Base-by-base conservation (phyloP, 2,797 vertebrate genomes). In the Acropternis orthonyx region DNA sequence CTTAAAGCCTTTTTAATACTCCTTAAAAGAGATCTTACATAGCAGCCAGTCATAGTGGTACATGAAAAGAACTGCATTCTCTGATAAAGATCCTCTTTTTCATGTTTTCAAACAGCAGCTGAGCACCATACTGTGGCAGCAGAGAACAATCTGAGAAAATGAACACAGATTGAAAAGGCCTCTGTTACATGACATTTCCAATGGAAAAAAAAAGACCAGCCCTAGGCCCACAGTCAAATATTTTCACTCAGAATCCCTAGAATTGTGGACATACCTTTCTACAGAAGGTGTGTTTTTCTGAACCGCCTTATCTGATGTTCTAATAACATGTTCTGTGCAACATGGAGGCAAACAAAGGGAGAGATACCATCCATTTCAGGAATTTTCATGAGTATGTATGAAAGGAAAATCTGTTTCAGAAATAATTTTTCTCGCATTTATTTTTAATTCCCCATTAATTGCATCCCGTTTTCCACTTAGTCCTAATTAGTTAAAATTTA, bases 111-210 rank as follows among this genome's bases (percentile, higher is more conserved):
- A 92, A 94, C 91, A 92, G 95, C 85, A 94, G 79, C 92, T 96
- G 89, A 97, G 87, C 82, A 96, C 95, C 95, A 94, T 97, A 91
- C 95, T 94, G 95, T 96, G 95, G 95, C 95, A 96, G 92, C 88
- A 96, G 94, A 96, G 95, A 96, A 97, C 95, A 96, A 58, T 88
- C 80, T 92, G 89, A 95, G 91, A 93, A 94, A 95, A 93, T 73
- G 82, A 96, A 88, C 62, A 79, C 20, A 34, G 85, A 94, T 86
- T 91, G 95, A 88, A 96, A 96, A 96, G 94, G 82, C 92, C 83
- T 87, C 77, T 65, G 85, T 94, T 95, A 86, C 24, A 36, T 88
- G 95, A 93, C 89, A 93, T 89, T 92, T 96, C 73, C 85, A 92
- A 46, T 55, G 54, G 34, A 11, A 23, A 48, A 68, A 85, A 72